Conservation (phyloP, 1,140 invertebrate genomes). For the Caerostris extrusa region DNA sequence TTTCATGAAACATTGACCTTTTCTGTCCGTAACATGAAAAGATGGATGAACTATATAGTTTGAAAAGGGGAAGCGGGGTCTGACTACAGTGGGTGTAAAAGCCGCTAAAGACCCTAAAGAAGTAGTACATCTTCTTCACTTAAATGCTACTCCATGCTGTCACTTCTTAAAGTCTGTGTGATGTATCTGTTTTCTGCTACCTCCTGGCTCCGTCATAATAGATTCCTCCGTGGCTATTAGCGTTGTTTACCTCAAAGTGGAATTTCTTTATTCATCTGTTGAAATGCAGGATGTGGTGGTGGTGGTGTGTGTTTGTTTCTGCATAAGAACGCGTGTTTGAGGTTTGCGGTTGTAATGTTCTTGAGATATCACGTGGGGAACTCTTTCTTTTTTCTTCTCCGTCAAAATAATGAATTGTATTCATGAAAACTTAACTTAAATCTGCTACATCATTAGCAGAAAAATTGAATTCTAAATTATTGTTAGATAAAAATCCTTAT, state of each 20-base stretch:
- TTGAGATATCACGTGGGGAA: neutral
- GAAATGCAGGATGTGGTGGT: neutral
- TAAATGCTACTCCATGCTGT: neutral
- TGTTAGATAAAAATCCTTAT: too few relatives aligned
- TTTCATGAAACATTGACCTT: conserved; percentile 19
- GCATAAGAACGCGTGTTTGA: neutral
- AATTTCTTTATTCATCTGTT: neutral
- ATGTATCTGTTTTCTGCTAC: conserved; percentile 17
- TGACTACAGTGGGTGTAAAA: neutral
- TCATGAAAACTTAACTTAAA: too few relatives aligned
- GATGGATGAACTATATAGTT: neutral
- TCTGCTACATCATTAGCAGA: too few relatives aligned
- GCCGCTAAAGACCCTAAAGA: conserved; percentile 3
- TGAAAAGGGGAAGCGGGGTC: neutral
- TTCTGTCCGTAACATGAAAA: neutral
- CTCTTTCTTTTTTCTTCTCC: too few relatives aligned
- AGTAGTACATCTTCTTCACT: neutral
- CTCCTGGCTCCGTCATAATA: neutral
- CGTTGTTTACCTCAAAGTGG: neutral
- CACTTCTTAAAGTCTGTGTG: neutral
- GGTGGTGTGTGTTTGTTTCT: neutral
- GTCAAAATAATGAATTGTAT: too few relatives aligned
- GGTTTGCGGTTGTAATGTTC: neutral
- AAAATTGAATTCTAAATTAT: too few relatives aligned
- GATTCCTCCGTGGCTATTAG: neutral